Evolutionary conservation across 2,888 invertebrate species (phyloP), one percentile per base, ranked within the genome.

Genomic region (Podotricha telesiphe): DNA sequence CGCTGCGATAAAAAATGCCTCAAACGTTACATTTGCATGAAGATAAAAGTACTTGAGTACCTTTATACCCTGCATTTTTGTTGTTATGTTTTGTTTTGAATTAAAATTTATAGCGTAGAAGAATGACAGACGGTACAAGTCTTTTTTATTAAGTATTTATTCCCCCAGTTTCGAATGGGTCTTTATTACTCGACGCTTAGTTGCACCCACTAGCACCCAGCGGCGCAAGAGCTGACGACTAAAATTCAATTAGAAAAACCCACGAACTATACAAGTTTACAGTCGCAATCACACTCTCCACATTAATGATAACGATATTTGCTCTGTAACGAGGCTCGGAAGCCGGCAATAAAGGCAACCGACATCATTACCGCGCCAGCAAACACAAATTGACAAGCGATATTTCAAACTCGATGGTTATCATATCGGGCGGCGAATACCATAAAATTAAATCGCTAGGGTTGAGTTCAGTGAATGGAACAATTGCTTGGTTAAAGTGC

Each of bases 371-470:
- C 75, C 78, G 76, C 80, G 75, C 79, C 73, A 74, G 76, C 79
- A 75, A 76, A 74, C 81, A 81, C 83, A 84, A 87, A 86, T 86
- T 86, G 86, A 84, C 84, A 83, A 80, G 82, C 79, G 80, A 85
- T 85, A 85, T 86, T 79, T 86, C 85, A 83, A 82, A 81, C 80
- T 78, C 77, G 80, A 84, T 84, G 82, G 85, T 84, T 85, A 86
- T 84, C 81, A 81, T 80, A 83, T 83, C 78, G 76, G 73, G 76
- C 77, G 79, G 77, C 79, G 79, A 84, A 83, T 80, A 79, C 81
- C 82, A 85, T 86, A 83, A 84, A 84, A 83, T 82, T 80, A 80
- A 81, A 78, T 76, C 73, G 79, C 75, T 80, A 80, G 86, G 86
- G 86, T 83, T 83, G 81, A 74, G 80, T 72, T 74, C 86, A 84